Percentiles rank a stretch among this genome's conserved stretches.
Conservation (phyloP, 2,113 vertebrate genomes). For the Neomonachus schauinslandi region DNA sequence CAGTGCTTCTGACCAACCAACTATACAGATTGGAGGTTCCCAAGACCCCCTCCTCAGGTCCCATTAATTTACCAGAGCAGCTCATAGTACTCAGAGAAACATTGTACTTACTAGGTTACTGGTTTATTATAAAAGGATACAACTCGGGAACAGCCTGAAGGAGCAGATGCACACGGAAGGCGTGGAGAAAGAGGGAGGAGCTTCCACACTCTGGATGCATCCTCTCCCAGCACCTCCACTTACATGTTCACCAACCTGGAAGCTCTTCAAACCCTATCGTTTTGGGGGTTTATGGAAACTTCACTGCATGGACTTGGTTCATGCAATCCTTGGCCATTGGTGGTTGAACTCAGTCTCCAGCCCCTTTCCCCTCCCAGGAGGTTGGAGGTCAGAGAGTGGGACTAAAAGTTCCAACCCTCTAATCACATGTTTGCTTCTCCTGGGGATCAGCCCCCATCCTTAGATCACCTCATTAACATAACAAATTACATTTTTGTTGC, state of each 20-base stretch:
- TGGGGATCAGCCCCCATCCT: background rate
- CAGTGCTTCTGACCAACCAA: background rate
- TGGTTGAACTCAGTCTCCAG: background rate
- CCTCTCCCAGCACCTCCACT: background rate
- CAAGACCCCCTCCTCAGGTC: background rate
- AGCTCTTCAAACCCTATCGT: background rate
- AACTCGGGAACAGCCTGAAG: background rate
- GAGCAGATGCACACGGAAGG: background rate
- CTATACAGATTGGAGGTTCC: background rate
- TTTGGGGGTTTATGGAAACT: background rate
- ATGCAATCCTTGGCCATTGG: background rate
- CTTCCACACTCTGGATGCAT: background rate
- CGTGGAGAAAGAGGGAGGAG: background rate
- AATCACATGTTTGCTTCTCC: background rate
- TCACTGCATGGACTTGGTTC: background rate
- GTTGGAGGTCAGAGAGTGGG: background rate
- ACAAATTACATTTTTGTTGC: background rate
- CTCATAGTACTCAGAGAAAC: background rate
- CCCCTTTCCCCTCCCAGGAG: background rate
- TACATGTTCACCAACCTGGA: background rate
- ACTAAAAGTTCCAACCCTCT: background rate
- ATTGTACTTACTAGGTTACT: background rate
- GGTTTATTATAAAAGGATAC: background rate
- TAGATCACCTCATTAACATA: background rate
- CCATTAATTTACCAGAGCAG: background rate